phyloP scores from a whole-genome alignment of 2,888 invertebrate species.

The Anoplius nigerrimus region DNA sequence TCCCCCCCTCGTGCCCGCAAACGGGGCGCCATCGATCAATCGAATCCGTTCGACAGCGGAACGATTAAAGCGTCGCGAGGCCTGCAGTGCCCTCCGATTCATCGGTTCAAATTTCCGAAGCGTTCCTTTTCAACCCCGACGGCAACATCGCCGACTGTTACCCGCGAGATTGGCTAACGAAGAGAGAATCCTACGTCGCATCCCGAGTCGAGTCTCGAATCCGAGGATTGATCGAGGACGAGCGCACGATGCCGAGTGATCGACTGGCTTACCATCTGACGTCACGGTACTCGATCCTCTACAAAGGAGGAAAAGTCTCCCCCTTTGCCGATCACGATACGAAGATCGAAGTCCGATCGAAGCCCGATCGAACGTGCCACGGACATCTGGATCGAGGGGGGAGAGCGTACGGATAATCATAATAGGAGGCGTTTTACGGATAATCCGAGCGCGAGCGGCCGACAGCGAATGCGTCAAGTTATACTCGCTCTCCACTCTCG shows the following conservation, averaged over 20 bases:
- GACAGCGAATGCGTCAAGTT: slow-evolving; percentile 26
- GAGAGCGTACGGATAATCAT: slow-evolving; percentile 51
- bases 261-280: slow-evolving; percentile 2
- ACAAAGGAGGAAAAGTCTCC: slow-evolving; percentile 31
- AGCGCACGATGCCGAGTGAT: not conserved
- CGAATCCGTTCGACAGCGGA: slow-evolving; percentile 29
- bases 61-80: no score
- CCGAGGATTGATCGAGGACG: not conserved
- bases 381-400: slow-evolving; percentile 55
- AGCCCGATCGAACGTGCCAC: slow-evolving; percentile 52
- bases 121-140: not conserved
- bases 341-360: slow-evolving; percentile 19
- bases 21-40: slow-evolving; percentile 44
- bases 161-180: not conserved
- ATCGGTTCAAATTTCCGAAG: not conserved
- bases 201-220: not conserved
- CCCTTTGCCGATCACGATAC: slow-evolving; percentile 52
- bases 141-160: not conserved
- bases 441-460: slow-evolving; percentile 48
- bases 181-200: not conserved
- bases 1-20: slow-evolving; percentile 33
- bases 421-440: slow-evolving; percentile 58
- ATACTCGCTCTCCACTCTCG: not conserved
- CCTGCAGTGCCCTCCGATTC: no score
- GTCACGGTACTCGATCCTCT: slow-evolving; percentile 2